phyloP scores from a whole-genome alignment of 2,797 vertebrate genomes.

The Champsocephalus esox region DNA sequence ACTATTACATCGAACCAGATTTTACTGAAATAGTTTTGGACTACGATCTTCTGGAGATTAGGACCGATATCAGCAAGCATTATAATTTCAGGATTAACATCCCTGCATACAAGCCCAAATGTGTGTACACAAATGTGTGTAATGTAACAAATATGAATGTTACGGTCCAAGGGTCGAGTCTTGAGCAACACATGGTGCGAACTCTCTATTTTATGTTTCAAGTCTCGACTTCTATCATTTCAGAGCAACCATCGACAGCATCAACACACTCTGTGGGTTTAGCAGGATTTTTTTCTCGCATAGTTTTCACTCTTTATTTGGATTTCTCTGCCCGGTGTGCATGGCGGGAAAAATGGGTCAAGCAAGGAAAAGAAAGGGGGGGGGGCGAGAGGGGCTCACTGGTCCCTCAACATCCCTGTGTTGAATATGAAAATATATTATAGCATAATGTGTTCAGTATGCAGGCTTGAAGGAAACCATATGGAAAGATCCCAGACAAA shows the following conservation, averaged over 20 bases:
- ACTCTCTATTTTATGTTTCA: conserved; percentile 42
- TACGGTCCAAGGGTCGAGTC: conserved; percentile 30
- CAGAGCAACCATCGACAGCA: conserved; percentile 43
- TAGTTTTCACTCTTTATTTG: conserved; percentile 64
- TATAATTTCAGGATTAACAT: conserved; percentile 42
- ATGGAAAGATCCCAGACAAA: conserved; percentile 89
- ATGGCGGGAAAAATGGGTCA: conserved; percentile 65
- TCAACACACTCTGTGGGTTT: conserved; percentile 47
- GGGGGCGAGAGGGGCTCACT: conserved; percentile 59
- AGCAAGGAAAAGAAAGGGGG: conserved; percentile 33
- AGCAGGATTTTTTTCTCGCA: conserved; percentile 42
- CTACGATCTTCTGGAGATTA: conserved; percentile 26
- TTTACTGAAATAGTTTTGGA: conserved; percentile 48
- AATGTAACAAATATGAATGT: conserved; percentile 30
- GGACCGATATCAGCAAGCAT: conserved; percentile 32
- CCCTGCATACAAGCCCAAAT: conserved; percentile 36
- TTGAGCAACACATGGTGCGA: conserved; percentile 28
- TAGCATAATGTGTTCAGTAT: conserved; percentile 89
- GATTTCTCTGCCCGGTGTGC: conserved; percentile 45
- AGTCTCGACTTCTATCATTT: conserved; percentile 52
- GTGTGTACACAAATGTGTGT: background rate
- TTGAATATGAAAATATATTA: conserved; percentile 90
- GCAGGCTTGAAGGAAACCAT: conserved; percentile 89
- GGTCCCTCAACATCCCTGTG: conserved; percentile 73
- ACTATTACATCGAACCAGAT: conserved; percentile 51